Evolutionary conservation across 2,113 vertebrate species (phyloP).

Genomic region (Scartelaos histophorus): DNA sequence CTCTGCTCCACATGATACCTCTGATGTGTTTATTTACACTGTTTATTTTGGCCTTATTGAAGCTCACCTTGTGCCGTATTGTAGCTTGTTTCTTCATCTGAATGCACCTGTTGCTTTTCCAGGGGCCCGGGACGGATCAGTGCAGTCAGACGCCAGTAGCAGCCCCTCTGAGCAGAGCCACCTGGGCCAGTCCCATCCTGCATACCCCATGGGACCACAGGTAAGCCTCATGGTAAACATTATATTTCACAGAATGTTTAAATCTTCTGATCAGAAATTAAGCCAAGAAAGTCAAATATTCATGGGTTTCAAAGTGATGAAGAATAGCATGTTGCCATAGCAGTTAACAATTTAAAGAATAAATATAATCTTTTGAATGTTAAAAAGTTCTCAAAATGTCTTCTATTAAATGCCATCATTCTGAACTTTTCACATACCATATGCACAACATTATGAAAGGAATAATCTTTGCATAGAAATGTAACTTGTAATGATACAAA

Average conservation of each 20-base stretch:
- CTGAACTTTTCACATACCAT: not conserved
- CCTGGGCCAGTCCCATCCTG: slow-evolving; percentile 84
- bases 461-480: not conserved
- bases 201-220: slow-evolving; percentile 91
- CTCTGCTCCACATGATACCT: slow-evolving; percentile 61
- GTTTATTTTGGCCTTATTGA: slow-evolving; percentile 35
- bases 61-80: slow-evolving; percentile 19
- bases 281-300: not conserved
- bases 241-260: not conserved
- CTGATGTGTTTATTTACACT: slow-evolving; percentile 20
- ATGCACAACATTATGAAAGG: not conserved
- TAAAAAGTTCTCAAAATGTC: not conserved
- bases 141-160: slow-evolving; percentile 84
- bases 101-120: slow-evolving; percentile 40
- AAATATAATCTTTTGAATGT: not conserved
- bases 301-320: not conserved
- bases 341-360: too few relatives aligned
- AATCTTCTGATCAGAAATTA: not conserved
- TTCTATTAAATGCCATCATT: not conserved
- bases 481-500: too few relatives aligned
- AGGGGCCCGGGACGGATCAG: slow-evolving; percentile 73
- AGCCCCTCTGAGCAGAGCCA: slow-evolving; percentile 87
- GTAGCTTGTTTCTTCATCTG: slow-evolving; percentile 20
- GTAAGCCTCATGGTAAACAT: slow-evolving; percentile 70
- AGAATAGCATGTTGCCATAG: too few relatives aligned